Conservation (phyloP, 2,113 vertebrate species). For the Hippocampus comes region DNA sequence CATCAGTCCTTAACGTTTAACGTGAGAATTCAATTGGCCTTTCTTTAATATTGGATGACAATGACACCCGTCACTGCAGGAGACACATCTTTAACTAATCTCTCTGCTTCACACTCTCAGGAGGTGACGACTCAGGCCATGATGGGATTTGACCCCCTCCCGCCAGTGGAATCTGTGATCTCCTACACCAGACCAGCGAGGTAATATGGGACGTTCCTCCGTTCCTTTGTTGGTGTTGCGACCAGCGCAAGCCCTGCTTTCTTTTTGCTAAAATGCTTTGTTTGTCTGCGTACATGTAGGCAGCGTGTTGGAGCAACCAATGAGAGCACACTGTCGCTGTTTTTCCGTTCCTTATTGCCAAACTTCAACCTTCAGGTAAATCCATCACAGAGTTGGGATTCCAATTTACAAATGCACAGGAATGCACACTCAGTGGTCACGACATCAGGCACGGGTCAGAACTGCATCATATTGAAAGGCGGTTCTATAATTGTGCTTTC, state of each 20-base stretch:
- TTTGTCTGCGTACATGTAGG: conserved; percentile 43
- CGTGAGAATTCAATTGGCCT: not conserved
- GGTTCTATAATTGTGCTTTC: not conserved
- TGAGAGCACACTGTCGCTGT: conserved; percentile 89
- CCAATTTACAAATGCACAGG: not conserved
- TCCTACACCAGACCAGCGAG: conserved; percentile 91
- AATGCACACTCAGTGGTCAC: not conserved
- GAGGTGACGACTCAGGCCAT: conserved; percentile 92
- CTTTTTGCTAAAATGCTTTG: not conserved
- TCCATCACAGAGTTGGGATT: not conserved
- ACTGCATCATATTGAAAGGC: not conserved
- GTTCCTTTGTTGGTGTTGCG: not conserved
- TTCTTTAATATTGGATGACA: not conserved
- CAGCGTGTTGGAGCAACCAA: conserved; percentile 69
- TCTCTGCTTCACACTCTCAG: conserved; percentile 60
- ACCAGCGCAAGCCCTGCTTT: not conserved
- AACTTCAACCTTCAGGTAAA: conserved; percentile 91
- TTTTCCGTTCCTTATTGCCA: conserved; percentile 91
- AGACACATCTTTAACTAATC: not conserved
- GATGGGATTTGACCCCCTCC: conserved; percentile 92
- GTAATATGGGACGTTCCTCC: conserved; percentile 58
- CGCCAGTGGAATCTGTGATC: conserved; percentile 83
- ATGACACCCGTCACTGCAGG: not conserved
- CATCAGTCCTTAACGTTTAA: too few relatives aligned
- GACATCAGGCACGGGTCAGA: too few relatives aligned